Evolutionary conservation across 2,113 vertebrate genomes (phyloP).

Genomic region (Tupaia tana): DNA sequence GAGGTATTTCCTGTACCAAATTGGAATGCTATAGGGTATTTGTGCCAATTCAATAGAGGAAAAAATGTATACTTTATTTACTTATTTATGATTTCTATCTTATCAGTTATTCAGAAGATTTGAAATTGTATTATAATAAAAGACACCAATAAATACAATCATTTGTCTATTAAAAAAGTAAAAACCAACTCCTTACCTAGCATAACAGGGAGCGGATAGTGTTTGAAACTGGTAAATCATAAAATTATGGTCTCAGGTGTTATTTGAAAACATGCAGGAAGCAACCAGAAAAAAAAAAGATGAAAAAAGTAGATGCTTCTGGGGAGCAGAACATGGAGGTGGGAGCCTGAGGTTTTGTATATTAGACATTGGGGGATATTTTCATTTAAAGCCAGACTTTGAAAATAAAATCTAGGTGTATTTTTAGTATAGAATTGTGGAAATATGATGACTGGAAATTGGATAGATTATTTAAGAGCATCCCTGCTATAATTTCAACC

Average conservation of each 20-base stretch:
- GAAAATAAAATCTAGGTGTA: slow-evolving; percentile 23
- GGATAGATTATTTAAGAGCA: slow-evolving; percentile 29
- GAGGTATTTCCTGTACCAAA: no score
- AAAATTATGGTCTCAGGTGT: neutral
- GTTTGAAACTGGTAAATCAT: neutral
- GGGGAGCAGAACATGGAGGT: neutral
- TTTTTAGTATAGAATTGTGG: slow-evolving; percentile 32
- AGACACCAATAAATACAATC: no score
- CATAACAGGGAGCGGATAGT: neutral
- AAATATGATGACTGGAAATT: slow-evolving; percentile 56
- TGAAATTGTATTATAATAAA: no score
- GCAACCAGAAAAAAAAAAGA: neutral
- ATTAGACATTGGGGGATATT: slow-evolving; percentile 37
- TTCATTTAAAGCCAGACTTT: slow-evolving; percentile 52
- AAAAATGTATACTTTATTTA: no score
- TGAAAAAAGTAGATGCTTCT: neutral
- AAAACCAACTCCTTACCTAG: neutral
- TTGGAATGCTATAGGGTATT: no score
- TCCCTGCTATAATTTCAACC: slow-evolving; percentile 40
- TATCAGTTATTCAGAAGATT: no score
- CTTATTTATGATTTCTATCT: no score
- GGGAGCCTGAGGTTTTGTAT: neutral
- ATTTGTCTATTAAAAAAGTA: no score
- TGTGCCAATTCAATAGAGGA: no score
- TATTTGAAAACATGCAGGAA: neutral